Base-by-base conservation (phyloP, 2,888 invertebrate species). In the Desoria tigrina region DNA sequence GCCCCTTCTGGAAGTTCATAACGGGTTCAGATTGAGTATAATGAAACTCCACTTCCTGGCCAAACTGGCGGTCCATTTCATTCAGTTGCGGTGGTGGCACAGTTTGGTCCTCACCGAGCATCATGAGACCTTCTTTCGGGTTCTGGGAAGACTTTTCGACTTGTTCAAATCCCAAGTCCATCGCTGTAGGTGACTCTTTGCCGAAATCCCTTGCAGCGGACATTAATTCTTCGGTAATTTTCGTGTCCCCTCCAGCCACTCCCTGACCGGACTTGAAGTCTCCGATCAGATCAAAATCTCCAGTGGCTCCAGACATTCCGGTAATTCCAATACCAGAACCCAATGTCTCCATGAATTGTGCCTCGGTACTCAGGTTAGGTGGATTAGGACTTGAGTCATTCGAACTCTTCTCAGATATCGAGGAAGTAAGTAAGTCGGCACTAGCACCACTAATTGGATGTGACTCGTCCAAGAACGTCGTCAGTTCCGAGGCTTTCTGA, bases 401-500 rank as follows among this genome's bases (percentile, higher is more conserved):
- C 14, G 58, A 58, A 45, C 58, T 58, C 26, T 58, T 58, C 26
- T 24, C 4, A 53, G 53, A 53, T 6, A n/a, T n/a, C 6, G 53
- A 53, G 9, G 26, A 9, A 4, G 53, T 9, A 7, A 6, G 23
- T 9, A 53, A 23, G 27, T 57, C 64, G 16, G 50, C 27, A 14
- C 54, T 53, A 24, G 23, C 26, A 16, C 18, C 7, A 24, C 7
- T 16, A 37, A 28, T 27, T 28, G 66, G 63, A 28, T 67, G 59
- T 14, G 63, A 66, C 27, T 74, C 69, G 6, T 69, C 63, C 2
- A 71, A 56, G 54, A 72, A 74, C 23, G 69, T 54, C 16, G 72
- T 68, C 27, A 72, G 26, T 28, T 72, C 72, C 9, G 68, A 61
- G 18, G 67, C 68, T 53, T 74, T 72, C 42, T 68, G 64, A 39